These are phyloP conservation scores for Drosophila bunnanda DNA, from an alignment of 2,888 invertebrate species.

Conservation along the genomic window DNA sequence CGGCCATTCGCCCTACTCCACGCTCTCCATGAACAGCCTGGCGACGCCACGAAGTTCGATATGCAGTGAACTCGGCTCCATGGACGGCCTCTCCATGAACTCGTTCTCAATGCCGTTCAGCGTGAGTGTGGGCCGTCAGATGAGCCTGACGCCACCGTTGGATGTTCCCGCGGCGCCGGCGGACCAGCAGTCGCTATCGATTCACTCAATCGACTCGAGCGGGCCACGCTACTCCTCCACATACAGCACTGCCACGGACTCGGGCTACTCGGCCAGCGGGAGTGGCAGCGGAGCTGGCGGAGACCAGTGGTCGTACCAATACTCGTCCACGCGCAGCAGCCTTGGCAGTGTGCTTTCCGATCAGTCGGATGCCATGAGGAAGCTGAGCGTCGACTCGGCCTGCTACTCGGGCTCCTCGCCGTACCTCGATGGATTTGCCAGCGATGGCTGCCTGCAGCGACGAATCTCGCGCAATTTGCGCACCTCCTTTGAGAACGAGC, in stretches of 20 bases:
- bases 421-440: slow-evolving; percentile 83
- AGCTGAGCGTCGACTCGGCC: slow-evolving; percentile 84
- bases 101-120: slow-evolving; percentile 83
- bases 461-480: slow-evolving; percentile 87
- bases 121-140: slow-evolving; percentile 76
- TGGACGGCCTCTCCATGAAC: slow-evolving; percentile 83
- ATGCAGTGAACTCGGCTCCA: slow-evolving; percentile 82
- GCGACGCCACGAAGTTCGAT: slow-evolving; percentile 83
- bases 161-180: slow-evolving; percentile 78
- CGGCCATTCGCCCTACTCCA: slow-evolving; percentile 78
- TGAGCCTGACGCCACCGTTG: slow-evolving; percentile 81
- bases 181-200: slow-evolving; percentile 72
- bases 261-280: slow-evolving; percentile 84
- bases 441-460: slow-evolving; percentile 87
- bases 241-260: slow-evolving; percentile 83
- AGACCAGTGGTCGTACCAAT: slow-evolving; percentile 84
- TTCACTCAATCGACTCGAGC: slow-evolving; percentile 61
- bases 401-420: slow-evolving; percentile 66
- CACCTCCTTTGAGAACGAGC: slow-evolving; percentile 84
- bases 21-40: slow-evolving; percentile 74
- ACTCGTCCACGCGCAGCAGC: slow-evolving; percentile 83
- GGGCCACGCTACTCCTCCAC: slow-evolving; percentile 80
- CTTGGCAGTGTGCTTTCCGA: slow-evolving; percentile 84
- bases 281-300: slow-evolving; percentile 67
- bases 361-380: slow-evolving; percentile 79